Conservation (phyloP, 2,888 invertebrate genomes). For the Agriotes lineatus region DNA sequence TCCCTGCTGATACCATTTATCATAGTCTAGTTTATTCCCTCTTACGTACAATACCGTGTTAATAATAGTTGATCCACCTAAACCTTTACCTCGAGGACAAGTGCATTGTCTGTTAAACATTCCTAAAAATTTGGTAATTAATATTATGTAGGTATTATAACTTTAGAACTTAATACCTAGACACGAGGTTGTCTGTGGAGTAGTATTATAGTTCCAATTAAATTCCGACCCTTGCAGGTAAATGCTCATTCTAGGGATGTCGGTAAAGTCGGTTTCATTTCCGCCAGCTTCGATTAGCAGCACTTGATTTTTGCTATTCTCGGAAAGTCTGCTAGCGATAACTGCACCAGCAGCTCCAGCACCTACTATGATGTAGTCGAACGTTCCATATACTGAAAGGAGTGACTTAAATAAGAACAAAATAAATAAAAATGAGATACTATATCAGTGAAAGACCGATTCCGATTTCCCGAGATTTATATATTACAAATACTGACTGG, state of each 20-base stretch:
- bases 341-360: constrained; percentile 77
- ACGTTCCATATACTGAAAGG: constrained; percentile 54
- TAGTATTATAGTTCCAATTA: no score
- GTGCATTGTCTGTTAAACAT: constrained; percentile 41
- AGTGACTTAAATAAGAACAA: no score
- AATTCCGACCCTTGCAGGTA: no score
- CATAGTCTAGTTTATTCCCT: constrained; percentile 47
- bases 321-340: constrained; percentile 74
- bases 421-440: neutral
- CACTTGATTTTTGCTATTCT: constrained; percentile 75
- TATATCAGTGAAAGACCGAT: neutral
- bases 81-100: constrained; percentile 45
- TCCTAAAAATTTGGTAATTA: constrained; percentile 54
- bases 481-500: no score
- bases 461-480: no score
- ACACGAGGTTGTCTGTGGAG: no score
- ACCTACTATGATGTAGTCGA: constrained; percentile 78
- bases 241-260: constrained; percentile 17
- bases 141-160: neutral
- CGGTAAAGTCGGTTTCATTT: constrained; percentile 24
- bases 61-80: constrained; percentile 48
- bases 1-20: constrained; percentile 48
- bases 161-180: neutral
- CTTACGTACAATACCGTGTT: constrained; percentile 47
- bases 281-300: constrained; percentile 75